Evolutionary conservation across 2,113 vertebrate genomes (phyloP), one percentile per base, ranked within the genome.

Genomic region (Lamprologus sp.): DNA sequence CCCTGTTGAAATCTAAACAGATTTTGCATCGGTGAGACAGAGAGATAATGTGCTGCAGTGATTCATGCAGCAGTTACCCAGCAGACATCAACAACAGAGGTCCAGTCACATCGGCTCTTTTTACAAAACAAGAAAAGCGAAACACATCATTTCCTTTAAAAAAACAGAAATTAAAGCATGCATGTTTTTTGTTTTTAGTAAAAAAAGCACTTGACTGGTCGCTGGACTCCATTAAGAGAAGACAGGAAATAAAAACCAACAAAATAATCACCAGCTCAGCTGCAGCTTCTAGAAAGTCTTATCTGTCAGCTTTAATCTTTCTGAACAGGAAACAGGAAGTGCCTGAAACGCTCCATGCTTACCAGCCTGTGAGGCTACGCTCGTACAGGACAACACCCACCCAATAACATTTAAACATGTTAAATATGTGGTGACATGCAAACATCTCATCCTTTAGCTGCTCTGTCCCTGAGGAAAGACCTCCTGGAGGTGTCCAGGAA

Each of bases 81-180:
- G 68, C 37, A 73, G 68, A 45, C 31, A 23, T 68, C 1, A 2
- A 23, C 63, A 68, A 13, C 65, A 26, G 65, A 73, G n/a, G 37
- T 26, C 21, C 65, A 73, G 2, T 42, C 37, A 73, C 8, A 45
- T 5, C 0, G 0, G 0, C 21, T 3, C 65, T 45, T n/a, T 65
- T 65, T 7, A 73, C 68, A 45, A 45, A 45, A 1, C 35, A 15
- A 17, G 21, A 45, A 45, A 45, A 23, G 13, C 21, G 13, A 26
- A 45, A 26, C 21, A 26, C n/a, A 23, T 23, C 5, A 68, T 40
- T 17, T 14, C 11, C 7, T 0, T 68, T 68, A 9, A 65, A 68
- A 13, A 68, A 42, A 3, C 12, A 42, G 37, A 35, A 7, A n/a
- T 35, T 33, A 0, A 23, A 9, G 3, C n/a, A 42, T 3, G 5